Base-by-base conservation (phyloP, 2,797 vertebrate genomes). In the Silurus lanzhouensis region DNA sequence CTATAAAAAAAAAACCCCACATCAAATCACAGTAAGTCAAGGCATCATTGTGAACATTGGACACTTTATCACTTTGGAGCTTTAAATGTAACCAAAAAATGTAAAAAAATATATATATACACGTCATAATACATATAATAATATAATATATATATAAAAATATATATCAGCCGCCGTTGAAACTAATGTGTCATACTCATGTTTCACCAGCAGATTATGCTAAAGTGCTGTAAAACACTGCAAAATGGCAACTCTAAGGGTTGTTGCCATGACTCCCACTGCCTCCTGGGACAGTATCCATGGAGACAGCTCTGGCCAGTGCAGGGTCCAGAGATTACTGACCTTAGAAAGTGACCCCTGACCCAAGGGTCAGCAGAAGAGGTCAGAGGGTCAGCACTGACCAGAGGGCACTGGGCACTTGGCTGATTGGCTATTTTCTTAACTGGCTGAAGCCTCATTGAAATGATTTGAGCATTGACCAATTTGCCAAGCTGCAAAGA, bases 361-460 rank as follows among this genome's bases (percentile, higher is more conserved):
- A 89, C 94, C 91, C 4, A 12, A 74, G 90, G 91, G 91, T 91
- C 92, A 91, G 89, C 63, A 77, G 12, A 85, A 22, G 15, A 87
- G 94, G 92, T 93, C 90, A 90, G 19, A 52, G 88, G 94, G 93
- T 95, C 92, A 93, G 85, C 66, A 84, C 88, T 92, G 85, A 91
- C 93, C 89, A 78, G 92, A 95, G 91, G 92, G 92, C 91, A 90
- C 90, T 91, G 90, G 93, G 91, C 91, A 94, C 93, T 95, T 92
- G 90, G 89, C 91, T 94, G 95, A 96, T 95, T 95, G 94, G 94
- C 92, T 91, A 93, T 95, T 83, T 92, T 93, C 93, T 91, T 91
- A 92, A 93, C 93, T 93, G 89, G 87, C 91, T 88, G 83, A 91
- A 90, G 90, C 91, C 92, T 94, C 94, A 92, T 94, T 91, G 93